A percentile compares a stretch with the other conserved stretches of the same genome.
Conservation (phyloP, 1,140 invertebrate species). For the Diabrotica virgifera region DNA sequence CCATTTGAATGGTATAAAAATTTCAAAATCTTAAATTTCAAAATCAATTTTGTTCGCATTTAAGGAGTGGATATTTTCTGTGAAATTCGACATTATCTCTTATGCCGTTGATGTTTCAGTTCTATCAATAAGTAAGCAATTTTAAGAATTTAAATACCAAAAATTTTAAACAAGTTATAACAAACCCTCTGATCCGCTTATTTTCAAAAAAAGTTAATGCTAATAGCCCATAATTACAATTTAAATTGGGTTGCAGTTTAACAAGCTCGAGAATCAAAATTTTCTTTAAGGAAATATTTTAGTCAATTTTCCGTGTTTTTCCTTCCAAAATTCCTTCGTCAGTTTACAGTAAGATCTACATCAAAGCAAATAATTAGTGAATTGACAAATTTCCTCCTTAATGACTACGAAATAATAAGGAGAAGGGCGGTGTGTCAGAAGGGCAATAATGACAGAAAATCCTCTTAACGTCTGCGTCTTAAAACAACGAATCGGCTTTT, state of each 20-base stretch:
- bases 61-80: too few relatives aligned
- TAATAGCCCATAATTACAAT: too few relatives aligned
- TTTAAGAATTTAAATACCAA: too few relatives aligned
- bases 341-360: background rate
- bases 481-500: slow-evolving; percentile 2
- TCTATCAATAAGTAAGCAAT: too few relatives aligned
- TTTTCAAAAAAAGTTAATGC: too few relatives aligned
- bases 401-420: background rate
- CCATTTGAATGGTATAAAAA: too few relatives aligned
- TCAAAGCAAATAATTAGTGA: slow-evolving; percentile 3
- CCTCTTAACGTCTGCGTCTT: background rate
- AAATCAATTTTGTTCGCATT: too few relatives aligned
- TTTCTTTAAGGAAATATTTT: background rate
- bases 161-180: too few relatives aligned
- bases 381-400: slow-evolving; percentile 1
- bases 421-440: background rate
- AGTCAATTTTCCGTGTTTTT: background rate
- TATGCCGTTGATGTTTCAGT: too few relatives aligned
- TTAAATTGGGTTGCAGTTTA: background rate
- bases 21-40: too few relatives aligned
- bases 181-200: too few relatives aligned
- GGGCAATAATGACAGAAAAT: slow-evolving; percentile 2
- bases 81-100: too few relatives aligned
- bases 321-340: background rate
- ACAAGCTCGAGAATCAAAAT: background rate